Evolutionary conservation across 2,113 vertebrate species (phyloP).

Genomic region (Strix uralensis): DNA sequence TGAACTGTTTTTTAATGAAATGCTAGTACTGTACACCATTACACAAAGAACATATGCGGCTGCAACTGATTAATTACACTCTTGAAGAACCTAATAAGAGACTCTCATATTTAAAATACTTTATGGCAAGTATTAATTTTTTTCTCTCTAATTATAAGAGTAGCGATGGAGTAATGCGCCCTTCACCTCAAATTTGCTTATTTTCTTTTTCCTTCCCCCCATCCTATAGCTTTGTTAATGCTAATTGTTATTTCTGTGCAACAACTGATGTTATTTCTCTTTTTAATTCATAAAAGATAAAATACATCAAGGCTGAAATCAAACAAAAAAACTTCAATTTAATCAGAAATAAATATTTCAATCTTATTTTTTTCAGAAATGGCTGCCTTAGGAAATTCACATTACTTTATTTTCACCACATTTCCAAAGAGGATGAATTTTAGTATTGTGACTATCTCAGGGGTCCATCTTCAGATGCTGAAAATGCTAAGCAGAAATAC

Average conservation of each 20-base stretch:
- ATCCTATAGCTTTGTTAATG: background rate
- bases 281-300: background rate
- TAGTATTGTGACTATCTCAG: background rate
- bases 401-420: background rate
- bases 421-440: background rate
- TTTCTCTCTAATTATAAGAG: slow-evolving; percentile 52
- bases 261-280: background rate
- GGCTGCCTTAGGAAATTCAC: background rate
- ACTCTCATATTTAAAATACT: slow-evolving; percentile 56
- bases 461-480: background rate
- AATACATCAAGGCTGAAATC: background rate
- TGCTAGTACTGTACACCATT: background rate
- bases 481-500: background rate
- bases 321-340: background rate
- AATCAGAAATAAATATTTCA: background rate
- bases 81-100: slow-evolving; percentile 58
- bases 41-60: slow-evolving; percentile 7
- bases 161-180: slow-evolving; percentile 1
- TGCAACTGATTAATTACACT: slow-evolving; percentile 71
- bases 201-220: background rate
- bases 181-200: slow-evolving; percentile 22
- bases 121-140: slow-evolving; percentile 59
- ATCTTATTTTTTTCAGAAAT: background rate
- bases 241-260: background rate
- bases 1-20: slow-evolving; percentile 66